phyloP scores from a whole-genome alignment of 2,888 invertebrate species.

The Patella caerulea region DNA sequence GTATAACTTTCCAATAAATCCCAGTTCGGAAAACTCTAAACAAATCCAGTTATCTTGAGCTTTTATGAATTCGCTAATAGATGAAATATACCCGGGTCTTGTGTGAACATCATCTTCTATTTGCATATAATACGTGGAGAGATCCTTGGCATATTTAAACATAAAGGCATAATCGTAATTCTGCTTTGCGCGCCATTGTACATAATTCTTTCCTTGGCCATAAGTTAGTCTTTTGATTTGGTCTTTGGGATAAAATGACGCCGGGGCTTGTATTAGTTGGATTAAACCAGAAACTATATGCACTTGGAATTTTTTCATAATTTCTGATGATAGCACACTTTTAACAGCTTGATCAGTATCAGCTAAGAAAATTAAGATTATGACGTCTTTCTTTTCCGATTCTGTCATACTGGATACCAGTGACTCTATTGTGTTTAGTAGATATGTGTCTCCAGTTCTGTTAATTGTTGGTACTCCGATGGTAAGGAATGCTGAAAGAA shows the following conservation, averaged over 20 bases:
- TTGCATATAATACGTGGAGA: constrained; percentile 69
- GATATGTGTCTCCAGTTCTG: constrained; percentile 67
- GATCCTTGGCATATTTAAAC: constrained; percentile 63
- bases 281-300: constrained; percentile 57
- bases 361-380: constrained; percentile 70
- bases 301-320: constrained; percentile 43
- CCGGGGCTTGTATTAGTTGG: constrained; percentile 63
- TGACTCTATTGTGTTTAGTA: constrained; percentile 68
- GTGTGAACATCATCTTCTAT: constrained; percentile 71
- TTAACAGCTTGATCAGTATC: constrained; percentile 64
- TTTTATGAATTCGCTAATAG: constrained; percentile 67
- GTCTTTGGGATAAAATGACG: constrained; percentile 13
- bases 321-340: constrained; percentile 35
- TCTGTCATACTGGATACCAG: constrained; percentile 63
- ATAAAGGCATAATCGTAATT: constrained; percentile 71
- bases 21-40: constrained; percentile 58
- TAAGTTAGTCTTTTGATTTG: constrained; percentile 30
- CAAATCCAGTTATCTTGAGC: constrained; percentile 48
- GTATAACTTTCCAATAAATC: constrained; percentile 59
- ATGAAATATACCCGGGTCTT: constrained; percentile 60
- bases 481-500: constrained; percentile 65
- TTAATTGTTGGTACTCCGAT: constrained; percentile 72
- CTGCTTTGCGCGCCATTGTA: constrained; percentile 71
- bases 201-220: constrained; percentile 32
- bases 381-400: constrained; percentile 62